A percentile compares a stretch with the other conserved stretches of the same genome.
phyloP scores from a whole-genome alignment of 2,113 vertebrate species.

The Vimba vimba region DNA sequence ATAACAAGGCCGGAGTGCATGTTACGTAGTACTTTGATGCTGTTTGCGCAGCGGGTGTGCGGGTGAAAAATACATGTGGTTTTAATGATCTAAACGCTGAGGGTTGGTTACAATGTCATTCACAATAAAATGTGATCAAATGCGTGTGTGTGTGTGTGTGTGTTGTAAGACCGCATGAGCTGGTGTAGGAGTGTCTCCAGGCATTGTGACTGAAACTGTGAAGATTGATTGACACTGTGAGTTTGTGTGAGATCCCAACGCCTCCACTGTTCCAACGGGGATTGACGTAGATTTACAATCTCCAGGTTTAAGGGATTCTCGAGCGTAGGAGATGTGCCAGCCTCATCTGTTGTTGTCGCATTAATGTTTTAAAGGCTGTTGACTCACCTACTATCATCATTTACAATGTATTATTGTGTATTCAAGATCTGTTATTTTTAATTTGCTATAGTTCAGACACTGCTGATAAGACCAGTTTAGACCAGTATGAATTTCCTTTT shows the following conservation, averaged over 20 bases:
- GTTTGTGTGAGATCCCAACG: not conserved
- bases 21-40: not conserved
- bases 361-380: conserved; percentile 14
- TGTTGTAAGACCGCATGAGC: not conserved
- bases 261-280: not conserved
- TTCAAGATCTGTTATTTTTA: not conserved
- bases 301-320: not conserved
- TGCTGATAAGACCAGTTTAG: not conserved
- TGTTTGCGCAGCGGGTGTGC: not conserved
- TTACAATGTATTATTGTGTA: not conserved
- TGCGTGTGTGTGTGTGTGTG: not conserved
- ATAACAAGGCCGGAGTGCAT: not conserved
- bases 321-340: not conserved
- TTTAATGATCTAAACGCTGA: not conserved
- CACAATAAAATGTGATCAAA: not conserved
- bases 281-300: not conserved
- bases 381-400: not conserved
- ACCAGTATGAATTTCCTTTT: not conserved
- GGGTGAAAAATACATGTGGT: not conserved
- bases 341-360: not conserved
- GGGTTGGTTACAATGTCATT: not conserved
- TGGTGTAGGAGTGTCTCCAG: conserved; percentile 8
- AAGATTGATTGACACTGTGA: conserved; percentile 19
- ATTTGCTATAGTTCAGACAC: not conserved
- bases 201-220: conserved; percentile 16